Evolutionary conservation across 53 echinoderm and acorn worm genomes (phyloP).

Genomic region (Luidia sarsii): DNA sequence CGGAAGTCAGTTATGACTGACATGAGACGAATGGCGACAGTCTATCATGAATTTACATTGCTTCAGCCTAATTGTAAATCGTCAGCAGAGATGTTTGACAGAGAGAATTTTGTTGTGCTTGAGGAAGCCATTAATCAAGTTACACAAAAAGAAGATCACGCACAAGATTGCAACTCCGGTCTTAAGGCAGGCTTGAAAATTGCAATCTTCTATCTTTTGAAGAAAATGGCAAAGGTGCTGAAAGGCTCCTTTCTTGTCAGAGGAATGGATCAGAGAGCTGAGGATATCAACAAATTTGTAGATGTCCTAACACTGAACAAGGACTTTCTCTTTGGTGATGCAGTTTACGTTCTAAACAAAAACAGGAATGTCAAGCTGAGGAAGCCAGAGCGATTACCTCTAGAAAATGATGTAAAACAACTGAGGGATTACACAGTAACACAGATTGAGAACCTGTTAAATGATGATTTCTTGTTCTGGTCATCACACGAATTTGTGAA

Average conservation of each 20-base stretch:
- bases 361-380: conserved; percentile 32
- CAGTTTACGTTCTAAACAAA: conserved; percentile 1
- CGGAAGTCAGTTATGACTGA: conserved; percentile 18
- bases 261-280: conserved; percentile 6
- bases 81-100: background rate
- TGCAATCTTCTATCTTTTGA: conserved; percentile 23
- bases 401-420: conserved; percentile 15
- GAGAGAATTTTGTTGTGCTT: background rate
- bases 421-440: conserved; percentile 16
- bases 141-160: background rate
- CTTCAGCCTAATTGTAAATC: background rate
- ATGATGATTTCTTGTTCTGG: conserved; percentile 1
- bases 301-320: conserved; percentile 14
- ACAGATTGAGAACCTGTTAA: background rate
- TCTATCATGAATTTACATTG: conserved; percentile 1
- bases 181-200: conserved; percentile 34
- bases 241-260: conserved; percentile 18
- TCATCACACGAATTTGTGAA: conserved; percentile 7
- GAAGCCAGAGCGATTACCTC: conserved; percentile 33
- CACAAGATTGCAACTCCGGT: background rate
- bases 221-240: conserved; percentile 17
- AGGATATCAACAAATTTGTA: conserved; percentile 25
- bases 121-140: background rate
- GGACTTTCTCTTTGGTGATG: conserved; percentile 51
- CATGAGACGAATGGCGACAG: conserved; percentile 28